Percentiles rank a stretch among this genome's conserved stretches.
Evolutionary conservation across 2,113 vertebrate genomes (phyloP).

Genomic region (Elachura formosa): DNA sequence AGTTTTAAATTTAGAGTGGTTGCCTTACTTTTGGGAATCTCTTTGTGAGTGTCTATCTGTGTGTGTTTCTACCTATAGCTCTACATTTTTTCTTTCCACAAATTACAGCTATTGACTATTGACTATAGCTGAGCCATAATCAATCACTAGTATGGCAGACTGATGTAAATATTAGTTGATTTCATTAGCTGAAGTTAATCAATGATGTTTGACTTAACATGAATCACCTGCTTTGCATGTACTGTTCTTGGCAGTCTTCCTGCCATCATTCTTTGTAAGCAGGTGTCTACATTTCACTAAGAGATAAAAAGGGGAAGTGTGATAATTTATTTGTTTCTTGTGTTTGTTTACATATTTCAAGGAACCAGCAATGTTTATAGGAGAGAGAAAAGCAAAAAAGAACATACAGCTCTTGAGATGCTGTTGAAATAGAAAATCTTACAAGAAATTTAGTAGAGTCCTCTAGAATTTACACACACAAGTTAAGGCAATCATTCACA

Average conservation of each 20-base stretch:
- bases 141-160: background rate
- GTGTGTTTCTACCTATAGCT: background rate
- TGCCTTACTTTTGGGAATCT: background rate
- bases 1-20: background rate
- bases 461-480: background rate
- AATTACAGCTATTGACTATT: too few species aligned
- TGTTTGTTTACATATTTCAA: background rate
- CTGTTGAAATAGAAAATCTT: background rate
- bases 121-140: background rate
- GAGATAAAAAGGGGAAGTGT: background rate
- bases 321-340: background rate
- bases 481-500: background rate
- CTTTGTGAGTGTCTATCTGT: accelerated
- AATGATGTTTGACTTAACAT: background rate
- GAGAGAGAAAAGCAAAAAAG: background rate
- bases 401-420: background rate
- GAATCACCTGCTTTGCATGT: background rate
- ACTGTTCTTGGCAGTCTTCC: background rate
- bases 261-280: background rate
- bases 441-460: background rate
- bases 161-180: background rate
- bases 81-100: background rate
- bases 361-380: background rate
- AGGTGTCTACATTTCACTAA: background rate
- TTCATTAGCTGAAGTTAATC: background rate